Evolutionary conservation across 2,888 invertebrate species (phyloP), one percentile per base, ranked within the genome.

Genomic region (Drosophila colorata): DNA sequence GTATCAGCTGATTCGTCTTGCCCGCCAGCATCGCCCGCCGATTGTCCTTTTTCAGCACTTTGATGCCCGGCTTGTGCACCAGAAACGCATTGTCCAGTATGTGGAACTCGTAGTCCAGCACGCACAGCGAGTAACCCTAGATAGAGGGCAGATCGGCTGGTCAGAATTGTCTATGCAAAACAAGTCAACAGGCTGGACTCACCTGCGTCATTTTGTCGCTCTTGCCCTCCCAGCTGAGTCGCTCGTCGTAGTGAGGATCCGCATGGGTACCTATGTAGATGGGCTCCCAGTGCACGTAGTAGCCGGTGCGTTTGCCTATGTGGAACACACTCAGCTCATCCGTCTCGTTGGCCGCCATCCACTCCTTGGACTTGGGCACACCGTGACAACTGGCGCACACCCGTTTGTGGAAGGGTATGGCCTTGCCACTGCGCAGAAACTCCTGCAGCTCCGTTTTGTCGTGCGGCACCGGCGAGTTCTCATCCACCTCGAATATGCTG

Each of bases 131-230:
- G 92, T 97, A 98, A 78, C 97, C 98, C 97, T 98, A 38, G 96
- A 9, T 2, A 9, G 9, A 8, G 2, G 25, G 7, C 2, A 7
- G 25, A 25, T 6, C 28, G 9, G 2, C 28, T 33, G 4, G 16
- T 38, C 23, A 33, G 8, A 14, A 13, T 11, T 4, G 20, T 33
- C 4, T 0, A 4, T 4, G n/a, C n/a, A n/a, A n/a, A n/a, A n/a
- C n/a, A n/a, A n/a, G n/a, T n/a, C n/a, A n/a, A n/a, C n/a, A n/a
- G n/a, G n/a, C n/a, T 1, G 0, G 6, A 64, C 76, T 90, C 91
- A 97, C 98, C 95, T 98, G 98, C 67, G 97, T 97, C 98, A 98
- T 98, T 93, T 98, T 98, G 92, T 98, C 98, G 92, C 97, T 96
- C 92, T 97, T 97, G 43, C 98, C 98, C 91, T 98, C 98, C 98